phyloP scores from a whole-genome alignment of 2,888 invertebrate species.

The Eilema depressum region DNA sequence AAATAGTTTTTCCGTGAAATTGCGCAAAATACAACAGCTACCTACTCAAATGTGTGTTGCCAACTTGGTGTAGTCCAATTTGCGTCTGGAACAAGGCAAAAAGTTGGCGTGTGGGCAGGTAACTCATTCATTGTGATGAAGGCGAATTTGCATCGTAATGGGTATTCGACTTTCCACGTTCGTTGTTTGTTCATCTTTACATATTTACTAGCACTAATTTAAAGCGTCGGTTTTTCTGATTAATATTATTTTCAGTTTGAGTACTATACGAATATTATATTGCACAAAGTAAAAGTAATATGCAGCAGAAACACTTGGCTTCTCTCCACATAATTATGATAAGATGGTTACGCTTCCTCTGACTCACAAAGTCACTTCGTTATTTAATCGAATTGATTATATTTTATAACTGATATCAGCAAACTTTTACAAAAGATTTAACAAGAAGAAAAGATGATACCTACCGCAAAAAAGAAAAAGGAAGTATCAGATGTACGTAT shows the following conservation, averaged over 20 bases:
- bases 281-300: not conserved
- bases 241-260: constrained; percentile 45
- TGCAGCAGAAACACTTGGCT: no score
- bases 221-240: constrained; percentile 42
- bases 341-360: no score
- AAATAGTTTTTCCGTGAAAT: constrained; percentile 37
- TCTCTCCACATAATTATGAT: no score
- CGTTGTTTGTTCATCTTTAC: constrained; percentile 68
- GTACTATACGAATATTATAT: constrained; percentile 37
- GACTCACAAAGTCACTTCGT: no score
- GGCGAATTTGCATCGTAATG: constrained; percentile 83
- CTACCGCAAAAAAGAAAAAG: no score
- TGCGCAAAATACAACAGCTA: constrained; percentile 38
- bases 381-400: no score
- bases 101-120: constrained; percentile 74
- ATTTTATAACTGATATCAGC: no score
- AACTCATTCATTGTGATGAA: constrained; percentile 75
- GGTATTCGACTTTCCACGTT: constrained; percentile 67
- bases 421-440: no score
- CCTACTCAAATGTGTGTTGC: constrained; percentile 44
- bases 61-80: constrained; percentile 74
- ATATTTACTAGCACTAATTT: constrained; percentile 62
- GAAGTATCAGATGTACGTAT: not conserved
- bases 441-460: no score
- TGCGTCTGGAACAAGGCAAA: constrained; percentile 71